These are phyloP conservation scores for Micronycteris hirsuta DNA, from an alignment of 2,113 vertebrate genomes.

Conservation along the genomic window DNA sequence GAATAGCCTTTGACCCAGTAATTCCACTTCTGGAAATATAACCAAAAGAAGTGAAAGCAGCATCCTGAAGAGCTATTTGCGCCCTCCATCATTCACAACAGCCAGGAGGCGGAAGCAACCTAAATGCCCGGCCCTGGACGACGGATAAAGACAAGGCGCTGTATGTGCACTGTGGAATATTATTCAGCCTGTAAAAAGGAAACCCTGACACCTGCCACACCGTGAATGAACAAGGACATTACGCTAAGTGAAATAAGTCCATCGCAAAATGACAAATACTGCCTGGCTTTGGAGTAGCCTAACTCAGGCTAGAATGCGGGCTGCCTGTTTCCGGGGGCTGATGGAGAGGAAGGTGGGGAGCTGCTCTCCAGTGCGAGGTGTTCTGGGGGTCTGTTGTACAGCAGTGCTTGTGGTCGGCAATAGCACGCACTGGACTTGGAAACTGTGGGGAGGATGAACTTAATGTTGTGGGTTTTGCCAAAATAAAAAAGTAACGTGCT, in stretches of 20 bases:
- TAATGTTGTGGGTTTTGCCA: not conserved
- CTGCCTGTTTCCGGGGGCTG: too few species aligned
- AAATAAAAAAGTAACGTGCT: not conserved
- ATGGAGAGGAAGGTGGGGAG: rapidly evolving
- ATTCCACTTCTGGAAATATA: not conserved
- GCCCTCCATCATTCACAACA: not conserved
- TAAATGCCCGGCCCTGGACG: not conserved
- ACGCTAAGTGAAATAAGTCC: not conserved
- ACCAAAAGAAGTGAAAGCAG: not conserved
- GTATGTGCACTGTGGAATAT: not conserved
- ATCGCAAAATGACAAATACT: not conserved
- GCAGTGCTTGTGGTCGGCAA: rapidly evolving
- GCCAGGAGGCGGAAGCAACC: not conserved
- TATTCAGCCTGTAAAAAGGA: not conserved
- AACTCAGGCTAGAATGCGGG: not conserved
- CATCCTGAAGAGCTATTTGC: not conserved
- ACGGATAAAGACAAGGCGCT: not conserved
- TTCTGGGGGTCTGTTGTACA: not conserved
- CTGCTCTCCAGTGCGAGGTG: not conserved
- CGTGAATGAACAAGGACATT: not conserved
- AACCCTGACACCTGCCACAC: not conserved
- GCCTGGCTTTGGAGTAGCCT: not conserved
- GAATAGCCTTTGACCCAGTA: not conserved
- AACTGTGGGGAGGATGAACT: not conserved
- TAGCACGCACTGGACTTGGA: not conserved